Evolutionary conservation across 2,113 vertebrate species (phyloP).

Genomic region (Actenoides lindsayi): DNA sequence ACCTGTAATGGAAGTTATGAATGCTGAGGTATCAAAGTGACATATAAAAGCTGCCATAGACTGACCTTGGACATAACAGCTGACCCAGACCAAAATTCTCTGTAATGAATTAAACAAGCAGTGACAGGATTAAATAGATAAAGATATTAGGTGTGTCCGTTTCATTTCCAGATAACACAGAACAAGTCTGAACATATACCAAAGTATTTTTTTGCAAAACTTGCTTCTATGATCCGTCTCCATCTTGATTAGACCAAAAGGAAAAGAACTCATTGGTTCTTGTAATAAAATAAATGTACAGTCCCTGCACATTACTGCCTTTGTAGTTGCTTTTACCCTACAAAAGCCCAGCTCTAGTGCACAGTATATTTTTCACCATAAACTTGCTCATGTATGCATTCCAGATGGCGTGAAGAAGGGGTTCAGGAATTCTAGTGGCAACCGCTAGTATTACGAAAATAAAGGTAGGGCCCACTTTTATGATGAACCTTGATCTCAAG

Average conservation of each 20-base stretch:
- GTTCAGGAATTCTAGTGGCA: conserved; percentile 61
- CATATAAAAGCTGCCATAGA: background rate
- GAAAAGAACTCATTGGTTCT: conserved; percentile 26
- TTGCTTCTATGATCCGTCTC: background rate
- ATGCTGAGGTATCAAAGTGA: background rate
- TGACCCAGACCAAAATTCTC: background rate
- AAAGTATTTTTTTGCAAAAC: background rate
- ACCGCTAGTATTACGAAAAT: conserved; percentile 53
- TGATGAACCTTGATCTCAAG: conserved; percentile 70
- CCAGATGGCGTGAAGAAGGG: conserved; percentile 63
- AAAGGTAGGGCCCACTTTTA: conserved; percentile 64
- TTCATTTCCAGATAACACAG: background rate
- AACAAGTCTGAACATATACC: background rate
- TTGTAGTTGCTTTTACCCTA: conserved; percentile 56
- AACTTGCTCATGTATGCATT: conserved; percentile 57
- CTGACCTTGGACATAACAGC: background rate
- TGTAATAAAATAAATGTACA: conserved; percentile 41
- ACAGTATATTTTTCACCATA: conserved; percentile 62
- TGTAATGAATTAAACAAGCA: background rate
- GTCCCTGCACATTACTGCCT: conserved; percentile 35
- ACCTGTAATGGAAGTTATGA: background rate
- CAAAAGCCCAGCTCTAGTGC: conserved; percentile 37
- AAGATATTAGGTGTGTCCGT: background rate
- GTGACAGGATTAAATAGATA: background rate
- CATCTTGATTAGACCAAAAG: conserved; percentile 16